phyloP scores from a whole-genome alignment of 2,797 vertebrate species.

The Diplodus puntazzo region DNA sequence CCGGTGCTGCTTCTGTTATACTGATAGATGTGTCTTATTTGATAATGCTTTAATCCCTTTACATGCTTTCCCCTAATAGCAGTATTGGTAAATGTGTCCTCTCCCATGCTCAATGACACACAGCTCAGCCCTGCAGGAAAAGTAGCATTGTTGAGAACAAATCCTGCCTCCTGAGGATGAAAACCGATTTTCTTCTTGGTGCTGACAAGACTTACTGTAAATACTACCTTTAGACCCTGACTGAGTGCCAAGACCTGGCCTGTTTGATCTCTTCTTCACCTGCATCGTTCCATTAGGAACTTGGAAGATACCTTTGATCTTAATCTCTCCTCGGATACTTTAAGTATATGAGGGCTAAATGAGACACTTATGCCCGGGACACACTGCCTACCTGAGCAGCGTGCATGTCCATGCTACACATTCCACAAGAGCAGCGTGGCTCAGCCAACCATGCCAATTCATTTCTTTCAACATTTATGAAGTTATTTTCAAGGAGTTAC shows the following conservation, averaged over 20 bases:
- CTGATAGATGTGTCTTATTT: conserved; percentile 14
- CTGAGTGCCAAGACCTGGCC: conserved; percentile 14
- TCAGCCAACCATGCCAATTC: no score
- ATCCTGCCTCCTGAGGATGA: conserved; percentile 6
- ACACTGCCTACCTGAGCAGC: not conserved
- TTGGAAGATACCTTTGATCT: conserved; percentile 21
- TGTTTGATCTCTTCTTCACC: conserved; percentile 35
- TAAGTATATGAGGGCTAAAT: conserved; percentile 5
- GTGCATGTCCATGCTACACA: not conserved
- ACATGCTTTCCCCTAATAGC: not conserved
- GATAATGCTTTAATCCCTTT: conserved; percentile 23
- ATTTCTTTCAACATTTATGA: no score
- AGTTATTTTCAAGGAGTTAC: no score
- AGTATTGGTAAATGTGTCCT: not conserved
- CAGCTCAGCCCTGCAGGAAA: not conserved
- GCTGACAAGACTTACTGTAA: conserved; percentile 37
- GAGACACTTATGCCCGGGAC: not conserved
- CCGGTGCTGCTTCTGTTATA: not conserved
- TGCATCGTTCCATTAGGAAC: conserved; percentile 27
- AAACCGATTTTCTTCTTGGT: not conserved
- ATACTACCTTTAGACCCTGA: conserved; percentile 9
- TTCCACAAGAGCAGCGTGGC: no score
- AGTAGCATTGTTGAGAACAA: not conserved
- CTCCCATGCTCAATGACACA: not conserved
- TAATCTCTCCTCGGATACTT: conserved; percentile 23